Evolutionary conservation across 2,113 vertebrate genomes (phyloP).

Genomic region (Trematocara marginatum): DNA sequence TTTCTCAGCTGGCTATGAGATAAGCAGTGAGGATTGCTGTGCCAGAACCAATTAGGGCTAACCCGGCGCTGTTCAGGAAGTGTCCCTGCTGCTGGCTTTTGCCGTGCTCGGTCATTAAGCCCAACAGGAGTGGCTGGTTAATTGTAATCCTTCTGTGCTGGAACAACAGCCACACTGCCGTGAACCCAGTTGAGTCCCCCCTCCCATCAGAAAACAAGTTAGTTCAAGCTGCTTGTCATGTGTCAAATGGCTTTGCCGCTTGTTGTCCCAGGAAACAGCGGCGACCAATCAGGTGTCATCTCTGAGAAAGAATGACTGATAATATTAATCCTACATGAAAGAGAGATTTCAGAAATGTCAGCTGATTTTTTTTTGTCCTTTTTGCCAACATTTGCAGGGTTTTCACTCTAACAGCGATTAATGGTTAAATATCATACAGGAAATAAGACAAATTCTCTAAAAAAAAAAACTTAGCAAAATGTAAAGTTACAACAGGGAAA

Average conservation of each 20-base stretch:
- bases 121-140: conserved; percentile 61
- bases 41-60: conserved; percentile 63
- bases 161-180: conserved; percentile 69
- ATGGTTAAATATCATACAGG: background rate
- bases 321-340: background rate
- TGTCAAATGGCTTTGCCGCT: conserved; percentile 39
- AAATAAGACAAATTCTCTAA: background rate
- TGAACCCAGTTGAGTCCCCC: background rate
- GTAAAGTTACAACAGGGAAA: background rate
- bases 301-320: background rate
- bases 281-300: conserved; percentile 6
- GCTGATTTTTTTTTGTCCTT: background rate
- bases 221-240: conserved; percentile 59
- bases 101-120: conserved; percentile 61
- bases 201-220: conserved; percentile 33
- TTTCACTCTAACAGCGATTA: background rate
- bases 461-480: background rate
- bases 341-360: background rate
- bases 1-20: conserved; percentile 59
- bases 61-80: conserved; percentile 58
- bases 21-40: conserved; percentile 54
- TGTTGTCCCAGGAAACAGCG: conserved; percentile 14
- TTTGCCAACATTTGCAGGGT: background rate
- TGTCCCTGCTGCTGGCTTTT: conserved; percentile 61
- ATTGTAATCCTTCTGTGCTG: conserved; percentile 64